These are phyloP conservation scores for Furcula furcula DNA, from an alignment of 2,888 invertebrate species.

Conservation along the genomic window DNA sequence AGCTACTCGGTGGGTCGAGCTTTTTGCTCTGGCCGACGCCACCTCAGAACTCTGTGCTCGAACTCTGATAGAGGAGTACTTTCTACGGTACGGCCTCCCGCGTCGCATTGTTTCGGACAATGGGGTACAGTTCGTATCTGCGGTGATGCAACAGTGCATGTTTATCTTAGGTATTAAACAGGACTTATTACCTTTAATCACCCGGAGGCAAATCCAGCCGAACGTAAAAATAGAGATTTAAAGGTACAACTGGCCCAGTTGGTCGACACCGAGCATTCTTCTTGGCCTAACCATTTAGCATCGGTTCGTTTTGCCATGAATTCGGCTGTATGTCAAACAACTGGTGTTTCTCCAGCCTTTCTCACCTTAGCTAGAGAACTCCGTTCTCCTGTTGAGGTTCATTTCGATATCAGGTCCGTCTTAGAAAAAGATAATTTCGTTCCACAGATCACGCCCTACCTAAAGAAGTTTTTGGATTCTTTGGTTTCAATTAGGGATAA, in stretches of 20 bases:
- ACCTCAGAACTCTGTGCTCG: constrained; percentile 12
- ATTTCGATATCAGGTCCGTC: not conserved
- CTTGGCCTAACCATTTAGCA: constrained; percentile 7
- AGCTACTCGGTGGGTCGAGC: constrained; percentile 7
- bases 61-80: constrained; percentile 11
- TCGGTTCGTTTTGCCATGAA: not conserved
- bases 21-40: constrained; percentile 12
- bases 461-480: not conserved
- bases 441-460: not conserved
- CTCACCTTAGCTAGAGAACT: constrained; percentile 6
- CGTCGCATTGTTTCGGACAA: constrained; percentile 11
- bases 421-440: not conserved
- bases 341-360: constrained; percentile 5
- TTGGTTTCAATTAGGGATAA: not conserved
- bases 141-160: constrained; percentile 10
- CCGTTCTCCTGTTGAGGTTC: constrained; percentile 2
- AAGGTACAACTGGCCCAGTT: not conserved
- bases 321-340: constrained; percentile 1
- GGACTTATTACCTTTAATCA: constrained; percentile 8
- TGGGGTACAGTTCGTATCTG: constrained; percentile 9
- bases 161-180: constrained; percentile 6
- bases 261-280: constrained; percentile 6
- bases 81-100: constrained; percentile 8
- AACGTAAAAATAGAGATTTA: constrained; percentile 8
- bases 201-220: constrained; percentile 8